Percentiles rank a stretch among this genome's conserved stretches.
Conservation (phyloP, 2,888 invertebrate genomes). For the Pegoplata infirma region DNA sequence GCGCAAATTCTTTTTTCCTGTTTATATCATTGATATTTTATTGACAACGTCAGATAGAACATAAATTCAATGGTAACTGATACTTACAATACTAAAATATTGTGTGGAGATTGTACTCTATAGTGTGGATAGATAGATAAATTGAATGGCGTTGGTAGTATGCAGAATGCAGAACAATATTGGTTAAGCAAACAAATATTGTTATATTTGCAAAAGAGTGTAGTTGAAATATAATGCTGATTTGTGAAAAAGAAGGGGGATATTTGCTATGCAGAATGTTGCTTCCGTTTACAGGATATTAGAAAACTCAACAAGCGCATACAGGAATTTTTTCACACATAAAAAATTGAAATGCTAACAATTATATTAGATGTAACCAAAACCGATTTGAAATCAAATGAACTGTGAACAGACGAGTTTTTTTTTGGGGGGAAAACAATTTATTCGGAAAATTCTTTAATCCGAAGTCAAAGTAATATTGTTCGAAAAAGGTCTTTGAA, state of each 20-base stretch:
- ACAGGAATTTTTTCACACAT: background rate
- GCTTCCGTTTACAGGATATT: conserved; percentile 49
- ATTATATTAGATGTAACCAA: no score
- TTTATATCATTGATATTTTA: conserved; percentile 49
- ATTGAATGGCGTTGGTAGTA: background rate
- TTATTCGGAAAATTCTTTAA: no score
- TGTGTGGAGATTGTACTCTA: no score
- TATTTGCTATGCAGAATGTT: background rate
- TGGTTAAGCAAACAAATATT: conserved; percentile 40
- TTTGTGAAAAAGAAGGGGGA: conserved; percentile 7
- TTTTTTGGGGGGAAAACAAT: no score
- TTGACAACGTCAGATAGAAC: conserved; percentile 49
- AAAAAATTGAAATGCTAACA: no score
- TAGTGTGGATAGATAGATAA: background rate
- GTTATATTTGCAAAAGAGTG: conserved; percentile 22
- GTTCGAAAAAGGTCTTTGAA: no score
- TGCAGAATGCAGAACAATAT: background rate
- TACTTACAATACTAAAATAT: conserved; percentile 47
- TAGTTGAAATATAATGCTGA: conserved; percentile 48
- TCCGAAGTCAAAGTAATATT: no score
- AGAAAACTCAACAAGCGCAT: conserved; percentile 55
- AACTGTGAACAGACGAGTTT: no score
- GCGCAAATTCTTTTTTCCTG: background rate
- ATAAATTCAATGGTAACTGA: conserved; percentile 49
- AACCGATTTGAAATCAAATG: no score